Evolutionary conservation across 2,113 vertebrate species (phyloP).

Genomic region (human): DNA sequence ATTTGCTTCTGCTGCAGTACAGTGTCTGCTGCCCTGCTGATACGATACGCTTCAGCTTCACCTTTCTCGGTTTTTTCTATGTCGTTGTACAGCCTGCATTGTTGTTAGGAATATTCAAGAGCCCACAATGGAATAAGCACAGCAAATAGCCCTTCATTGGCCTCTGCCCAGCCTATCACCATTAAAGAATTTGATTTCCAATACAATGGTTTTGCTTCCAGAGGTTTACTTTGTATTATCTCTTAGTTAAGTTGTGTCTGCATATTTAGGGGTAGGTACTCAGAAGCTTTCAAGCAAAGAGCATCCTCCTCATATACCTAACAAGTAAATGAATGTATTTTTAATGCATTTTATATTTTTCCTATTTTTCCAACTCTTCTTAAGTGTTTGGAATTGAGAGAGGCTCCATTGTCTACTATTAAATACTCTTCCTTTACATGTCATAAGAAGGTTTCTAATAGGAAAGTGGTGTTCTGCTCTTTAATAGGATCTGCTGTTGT

Average conservation of each 20-base stretch:
- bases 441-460: neutral
- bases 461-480: neutral
- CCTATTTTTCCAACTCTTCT: neutral
- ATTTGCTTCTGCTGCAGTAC: neutral
- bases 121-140: neutral
- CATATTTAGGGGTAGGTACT: neutral
- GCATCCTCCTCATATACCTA: neutral
- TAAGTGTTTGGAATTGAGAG: neutral
- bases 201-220: neutral
- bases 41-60: neutral
- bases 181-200: neutral
- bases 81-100: neutral
- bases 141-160: neutral
- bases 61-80: neutral
- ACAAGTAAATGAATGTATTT: neutral
- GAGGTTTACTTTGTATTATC: neutral
- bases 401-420: neutral
- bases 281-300: conserved; percentile 26
- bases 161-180: neutral
- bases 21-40: neutral
- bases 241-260: neutral
- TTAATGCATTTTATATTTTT: neutral
- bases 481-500: rapidly evolving
- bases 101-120: neutral
- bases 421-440: neutral